Evolutionary conservation across 2,888 invertebrate species (phyloP).

Genomic region (Agonopterix alstromeriana): DNA sequence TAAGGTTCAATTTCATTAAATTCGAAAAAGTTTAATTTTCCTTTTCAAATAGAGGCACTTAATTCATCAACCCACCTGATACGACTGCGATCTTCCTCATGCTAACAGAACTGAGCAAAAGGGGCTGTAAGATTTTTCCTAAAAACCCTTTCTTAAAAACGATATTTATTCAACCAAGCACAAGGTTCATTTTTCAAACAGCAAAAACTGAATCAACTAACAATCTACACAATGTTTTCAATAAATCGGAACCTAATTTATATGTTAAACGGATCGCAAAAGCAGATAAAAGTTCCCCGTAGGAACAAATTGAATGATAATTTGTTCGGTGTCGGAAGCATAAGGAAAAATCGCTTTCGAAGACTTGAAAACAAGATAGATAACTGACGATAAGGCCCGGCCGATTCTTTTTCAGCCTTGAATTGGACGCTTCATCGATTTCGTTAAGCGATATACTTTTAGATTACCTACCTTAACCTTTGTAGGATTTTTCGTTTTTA

Average conservation of each 20-base stretch:
- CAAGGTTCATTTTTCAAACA: no score
- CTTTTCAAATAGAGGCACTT: no score
- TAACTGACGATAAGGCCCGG: slow-evolving; percentile 31
- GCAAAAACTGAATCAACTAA: not conserved
- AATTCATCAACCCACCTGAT: no score
- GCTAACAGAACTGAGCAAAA: no score
- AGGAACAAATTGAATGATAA: slow-evolving; percentile 59
- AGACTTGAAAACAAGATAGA: slow-evolving; percentile 37
- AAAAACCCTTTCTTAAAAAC: no score
- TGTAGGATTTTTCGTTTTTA: not conserved
- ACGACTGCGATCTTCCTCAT: no score
- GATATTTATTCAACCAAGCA: no score
- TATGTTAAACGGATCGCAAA: slow-evolving; percentile 28
- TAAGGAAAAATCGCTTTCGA: slow-evolving; percentile 47
- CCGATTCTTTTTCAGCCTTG: slow-evolving; percentile 28
- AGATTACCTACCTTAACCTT: slow-evolving; percentile 1
- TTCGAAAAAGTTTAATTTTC: no score
- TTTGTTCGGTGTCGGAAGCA: slow-evolving; percentile 47
- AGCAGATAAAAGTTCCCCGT: slow-evolving; percentile 40
- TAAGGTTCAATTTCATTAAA: no score
- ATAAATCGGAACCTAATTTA: slow-evolving; percentile 11
- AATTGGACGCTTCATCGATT: slow-evolving; percentile 35
- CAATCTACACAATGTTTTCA: not conserved
- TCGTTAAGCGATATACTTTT: slow-evolving; percentile 4
- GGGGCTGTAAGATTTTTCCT: no score